Evolutionary conservation across 2,113 vertebrate species (phyloP).

Genomic region (Perca schrenkii): DNA sequence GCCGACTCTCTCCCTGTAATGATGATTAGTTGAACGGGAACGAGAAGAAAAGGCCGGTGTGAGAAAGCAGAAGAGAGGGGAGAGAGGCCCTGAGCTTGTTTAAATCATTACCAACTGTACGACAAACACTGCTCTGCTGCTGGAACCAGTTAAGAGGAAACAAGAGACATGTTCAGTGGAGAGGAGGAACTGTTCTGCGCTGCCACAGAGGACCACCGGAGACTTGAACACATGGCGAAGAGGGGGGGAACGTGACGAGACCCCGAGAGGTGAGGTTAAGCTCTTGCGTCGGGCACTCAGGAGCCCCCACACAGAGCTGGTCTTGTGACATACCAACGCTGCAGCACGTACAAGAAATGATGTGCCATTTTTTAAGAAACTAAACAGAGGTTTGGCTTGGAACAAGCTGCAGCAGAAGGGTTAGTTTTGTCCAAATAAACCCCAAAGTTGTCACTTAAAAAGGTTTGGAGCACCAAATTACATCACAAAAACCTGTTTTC

Average conservation of each 20-base stretch:
- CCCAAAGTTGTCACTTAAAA: background rate
- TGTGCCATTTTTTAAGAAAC: background rate
- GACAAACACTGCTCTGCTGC: slow-evolving; percentile 42
- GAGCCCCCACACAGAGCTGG: slow-evolving; percentile 38
- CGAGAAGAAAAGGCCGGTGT: background rate
- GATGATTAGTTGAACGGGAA: slow-evolving; percentile 8
- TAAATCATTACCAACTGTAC: slow-evolving; percentile 70
- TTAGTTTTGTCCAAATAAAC: background rate
- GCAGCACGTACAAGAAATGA: background rate
- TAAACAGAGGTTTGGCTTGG: slow-evolving; percentile 15
- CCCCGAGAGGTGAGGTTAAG: slow-evolving; percentile 46
- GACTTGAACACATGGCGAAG: slow-evolving; percentile 28
- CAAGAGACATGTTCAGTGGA: slow-evolving; percentile 51
- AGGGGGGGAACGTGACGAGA: slow-evolving; percentile 3
- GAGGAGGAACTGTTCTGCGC: slow-evolving; percentile 24
- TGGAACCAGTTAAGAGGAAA: slow-evolving; percentile 75
- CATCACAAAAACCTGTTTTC: background rate
- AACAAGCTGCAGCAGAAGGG: background rate
- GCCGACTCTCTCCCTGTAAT: background rate
- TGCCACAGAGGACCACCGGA: slow-evolving; percentile 50
- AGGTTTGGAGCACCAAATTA: background rate
- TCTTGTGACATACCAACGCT: slow-evolving; percentile 12
- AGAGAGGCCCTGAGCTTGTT: slow-evolving; percentile 35
- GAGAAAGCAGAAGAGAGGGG: background rate
- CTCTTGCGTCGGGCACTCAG: background rate